Percentiles rank a stretch among this genome's conserved stretches.
phyloP scores from a whole-genome alignment of 2,113 vertebrate species.

The Ceuthmochares aereus region DNA sequence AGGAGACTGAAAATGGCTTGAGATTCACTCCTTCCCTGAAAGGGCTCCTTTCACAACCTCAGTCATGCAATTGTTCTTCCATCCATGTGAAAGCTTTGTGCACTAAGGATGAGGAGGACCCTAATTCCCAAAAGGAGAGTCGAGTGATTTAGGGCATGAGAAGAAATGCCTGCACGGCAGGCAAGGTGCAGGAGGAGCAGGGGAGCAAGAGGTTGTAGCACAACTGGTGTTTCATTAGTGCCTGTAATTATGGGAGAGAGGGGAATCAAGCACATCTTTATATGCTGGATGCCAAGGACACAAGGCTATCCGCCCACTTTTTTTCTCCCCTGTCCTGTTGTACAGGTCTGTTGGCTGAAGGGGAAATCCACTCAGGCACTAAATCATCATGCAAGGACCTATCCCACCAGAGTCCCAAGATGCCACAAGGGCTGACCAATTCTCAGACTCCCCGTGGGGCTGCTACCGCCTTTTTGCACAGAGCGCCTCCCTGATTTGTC shows the following conservation, averaged over 20 bases:
- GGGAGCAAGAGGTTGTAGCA: accelerated
- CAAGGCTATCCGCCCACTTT: accelerated
- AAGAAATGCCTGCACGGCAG: background rate
- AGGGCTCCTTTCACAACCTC: background rate
- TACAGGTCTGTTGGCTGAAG: accelerated
- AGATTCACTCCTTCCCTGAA: background rate
- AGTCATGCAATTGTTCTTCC: accelerated
- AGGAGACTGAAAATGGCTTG: accelerated
- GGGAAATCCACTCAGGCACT: background rate
- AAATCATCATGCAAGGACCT: accelerated
- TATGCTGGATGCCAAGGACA: accelerated
- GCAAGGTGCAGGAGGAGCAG: background rate
- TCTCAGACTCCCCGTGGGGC: background rate
- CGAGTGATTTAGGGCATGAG: background rate
- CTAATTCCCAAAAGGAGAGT: background rate
- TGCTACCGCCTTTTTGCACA: background rate
- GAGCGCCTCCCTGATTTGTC: background rate
- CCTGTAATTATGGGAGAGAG: accelerated
- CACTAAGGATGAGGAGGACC: background rate
- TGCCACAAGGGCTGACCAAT: accelerated
- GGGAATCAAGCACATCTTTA: background rate
- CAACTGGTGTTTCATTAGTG: accelerated
- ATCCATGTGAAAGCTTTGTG: too few species aligned
- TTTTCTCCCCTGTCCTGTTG: accelerated
- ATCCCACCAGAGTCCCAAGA: background rate